A percentile compares a stretch with the other conserved stretches of the same genome.
phyloP scores from a whole-genome alignment of 2,113 vertebrate genomes.

The Tonatia bakeri region DNA sequence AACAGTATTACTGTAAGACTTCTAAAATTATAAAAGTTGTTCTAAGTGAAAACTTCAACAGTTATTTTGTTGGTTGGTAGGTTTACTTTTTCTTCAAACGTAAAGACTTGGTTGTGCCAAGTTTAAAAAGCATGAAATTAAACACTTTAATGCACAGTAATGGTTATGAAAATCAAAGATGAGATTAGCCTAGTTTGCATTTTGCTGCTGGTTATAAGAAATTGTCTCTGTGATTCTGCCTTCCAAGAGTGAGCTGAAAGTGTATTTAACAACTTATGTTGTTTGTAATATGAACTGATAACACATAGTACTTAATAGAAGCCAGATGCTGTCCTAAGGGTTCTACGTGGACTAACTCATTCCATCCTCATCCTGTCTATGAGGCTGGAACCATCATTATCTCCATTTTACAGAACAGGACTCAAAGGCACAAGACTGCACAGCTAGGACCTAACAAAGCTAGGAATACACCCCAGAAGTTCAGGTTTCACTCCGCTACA shows the following conservation, averaged over 20 bases:
- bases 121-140: conserved; percentile 31
- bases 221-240: neutral
- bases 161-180: conserved; percentile 15
- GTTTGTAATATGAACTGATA: neutral
- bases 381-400: neutral
- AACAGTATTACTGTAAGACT: neutral
- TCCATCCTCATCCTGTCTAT: neutral
- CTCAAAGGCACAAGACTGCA: neutral
- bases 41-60: neutral
- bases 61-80: neutral
- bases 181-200: neutral
- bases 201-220: conserved; percentile 22
- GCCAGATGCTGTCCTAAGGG: neutral
- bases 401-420: neutral
- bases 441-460: neutral
- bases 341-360: neutral
- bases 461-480: neutral
- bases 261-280: neutral
- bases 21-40: neutral
- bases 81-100: neutral
- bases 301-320: neutral
- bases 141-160: neutral
- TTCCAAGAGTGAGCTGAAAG: neutral
- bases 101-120: neutral
- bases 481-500: neutral